A percentile compares a stretch with the other conserved stretches of the same genome.
phyloP scores from a whole-genome alignment of 2,888 invertebrate species.

The Chrysodeixis includens region DNA sequence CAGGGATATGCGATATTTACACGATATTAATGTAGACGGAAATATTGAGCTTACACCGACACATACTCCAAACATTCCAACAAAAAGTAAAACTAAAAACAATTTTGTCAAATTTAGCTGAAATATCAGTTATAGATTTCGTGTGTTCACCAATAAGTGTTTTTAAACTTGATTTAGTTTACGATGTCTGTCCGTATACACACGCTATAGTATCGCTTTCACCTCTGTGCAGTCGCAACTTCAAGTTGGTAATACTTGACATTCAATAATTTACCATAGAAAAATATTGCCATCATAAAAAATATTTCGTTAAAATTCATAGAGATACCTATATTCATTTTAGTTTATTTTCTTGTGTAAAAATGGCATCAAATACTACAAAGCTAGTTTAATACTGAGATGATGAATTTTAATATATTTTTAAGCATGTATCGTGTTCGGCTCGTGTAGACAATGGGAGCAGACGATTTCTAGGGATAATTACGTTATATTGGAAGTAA shows the following conservation, averaged over 20 bases:
- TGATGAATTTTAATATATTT: slow-evolving; percentile 63
- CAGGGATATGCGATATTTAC: slow-evolving; percentile 43
- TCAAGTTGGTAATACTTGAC: slow-evolving; percentile 59
- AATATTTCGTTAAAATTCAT: slow-evolving; percentile 59
- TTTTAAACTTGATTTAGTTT: slow-evolving; percentile 17
- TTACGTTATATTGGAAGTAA: neutral
- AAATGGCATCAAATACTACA: slow-evolving; percentile 83
- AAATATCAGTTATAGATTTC: slow-evolving; percentile 24
- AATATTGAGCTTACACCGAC: slow-evolving; percentile 51
- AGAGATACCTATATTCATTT: slow-evolving; percentile 52
- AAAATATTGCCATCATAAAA: slow-evolving; percentile 65
- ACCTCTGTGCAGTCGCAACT: slow-evolving; percentile 46
- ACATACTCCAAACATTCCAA: slow-evolving; percentile 26
- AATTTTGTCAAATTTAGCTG: slow-evolving; percentile 37
- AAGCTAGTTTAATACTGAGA: slow-evolving; percentile 84
- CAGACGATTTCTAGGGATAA: neutral
- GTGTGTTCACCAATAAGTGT: slow-evolving; percentile 11
- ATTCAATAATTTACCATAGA: slow-evolving; percentile 66
- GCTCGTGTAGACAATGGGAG: slow-evolving; percentile 31
- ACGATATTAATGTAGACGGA: slow-evolving; percentile 51
- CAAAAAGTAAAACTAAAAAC: slow-evolving; percentile 41
- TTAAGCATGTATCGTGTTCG: slow-evolving; percentile 51
- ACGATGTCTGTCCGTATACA: slow-evolving; percentile 23
- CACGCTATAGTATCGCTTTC: slow-evolving; percentile 23
- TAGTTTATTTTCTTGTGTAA: slow-evolving; percentile 67